phyloP scores from a whole-genome alignment of 2,113 vertebrate genomes.

The Clarias batrachus region DNA sequence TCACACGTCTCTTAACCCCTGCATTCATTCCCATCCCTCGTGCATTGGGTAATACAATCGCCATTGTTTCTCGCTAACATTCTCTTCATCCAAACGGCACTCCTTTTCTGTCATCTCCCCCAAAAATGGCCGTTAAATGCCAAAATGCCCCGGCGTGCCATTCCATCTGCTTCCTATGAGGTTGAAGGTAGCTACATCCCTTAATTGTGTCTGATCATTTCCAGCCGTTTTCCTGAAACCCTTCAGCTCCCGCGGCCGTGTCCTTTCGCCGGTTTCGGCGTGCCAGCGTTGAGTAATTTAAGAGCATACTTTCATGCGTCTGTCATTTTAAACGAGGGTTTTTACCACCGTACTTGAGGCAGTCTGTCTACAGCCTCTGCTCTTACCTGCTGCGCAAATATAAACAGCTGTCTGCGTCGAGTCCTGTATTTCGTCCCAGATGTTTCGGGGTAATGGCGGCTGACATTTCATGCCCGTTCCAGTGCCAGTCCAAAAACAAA shows the following conservation, averaged over 20 bases:
- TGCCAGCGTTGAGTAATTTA: slow-evolving; percentile 26
- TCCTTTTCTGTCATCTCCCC: neutral
- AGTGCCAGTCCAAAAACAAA: neutral
- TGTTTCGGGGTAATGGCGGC: slow-evolving; percentile 9
- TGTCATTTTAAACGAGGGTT: slow-evolving; percentile 16
- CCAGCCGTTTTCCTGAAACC: slow-evolving; percentile 42
- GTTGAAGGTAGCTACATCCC: slow-evolving; percentile 38
- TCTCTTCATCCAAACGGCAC: slow-evolving; percentile 10
- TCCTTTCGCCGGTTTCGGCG: neutral
- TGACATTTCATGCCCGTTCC: neutral
- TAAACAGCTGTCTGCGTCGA: slow-evolving; percentile 28
- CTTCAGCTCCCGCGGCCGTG: slow-evolving; percentile 2
- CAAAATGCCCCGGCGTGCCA: neutral
- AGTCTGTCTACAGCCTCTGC: slow-evolving; percentile 13
- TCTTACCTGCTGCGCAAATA: slow-evolving; percentile 12
- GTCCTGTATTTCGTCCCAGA: slow-evolving; percentile 6
- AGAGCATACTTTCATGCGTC: slow-evolving; percentile 16
- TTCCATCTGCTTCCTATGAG: slow-evolving; percentile 45
- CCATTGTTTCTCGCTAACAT: slow-evolving; percentile 36
- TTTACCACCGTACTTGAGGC: slow-evolving; percentile 18
- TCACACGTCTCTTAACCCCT: slow-evolving; percentile 6
- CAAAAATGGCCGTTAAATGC: neutral
- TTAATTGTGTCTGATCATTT: slow-evolving; percentile 49
- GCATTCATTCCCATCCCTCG: neutral
- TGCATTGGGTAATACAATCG: slow-evolving; percentile 27